Base-by-base conservation (phyloP, 2,888 invertebrate genomes). In the Nineta flava region DNA sequence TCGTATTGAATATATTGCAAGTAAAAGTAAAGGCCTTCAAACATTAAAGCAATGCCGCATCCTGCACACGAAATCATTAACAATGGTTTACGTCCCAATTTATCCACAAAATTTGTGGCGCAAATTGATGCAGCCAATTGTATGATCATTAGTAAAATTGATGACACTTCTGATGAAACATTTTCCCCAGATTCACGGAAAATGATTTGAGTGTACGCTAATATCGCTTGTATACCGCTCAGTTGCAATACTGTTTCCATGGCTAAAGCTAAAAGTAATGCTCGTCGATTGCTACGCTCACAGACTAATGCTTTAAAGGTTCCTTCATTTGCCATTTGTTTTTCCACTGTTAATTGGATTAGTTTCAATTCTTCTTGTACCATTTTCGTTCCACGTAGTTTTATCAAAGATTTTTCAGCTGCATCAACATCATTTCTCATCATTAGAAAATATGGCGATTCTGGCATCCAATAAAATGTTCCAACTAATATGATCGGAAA, bases 1-100 rank as follows among this genome's bases (percentile, higher is more conserved):
- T n/a, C n/a, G 15, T 38, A 38, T 15, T 12, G 6, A 38, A 38
- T 38, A 15, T 38, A 38, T 38, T 38, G 38, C 10, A 49, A 44
- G 35, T 45, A 44, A 35, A 49, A 49, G 32, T 44, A 49, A 6
- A 13, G n/a, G 12, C 17, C 49, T 34, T 44, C 49, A n/a, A 49
- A 13, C 17, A 21, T n/a, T 9, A 49, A 21, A 3, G 45, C 17
- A 21, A 49, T 15, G 2, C 15, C 45, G 3, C 26, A 17, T 12
- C 49, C 49, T 12, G 40, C 19, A 35, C 34, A 31, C 2, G 65
- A 66, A 26, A 63, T 48, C 6, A 69, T 54, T 4, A 72, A 58
- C 13, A 72, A 59, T 19, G 61, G 57, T 44, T 64, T 58, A 34
- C 72, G 54, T 3, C 72, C 72, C n/a, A 60, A 60, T 17, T 21